Evolutionary conservation across 2,113 vertebrate species (phyloP), one percentile per base, ranked within the genome.

Genomic region (Salvelinus alpinus): DNA sequence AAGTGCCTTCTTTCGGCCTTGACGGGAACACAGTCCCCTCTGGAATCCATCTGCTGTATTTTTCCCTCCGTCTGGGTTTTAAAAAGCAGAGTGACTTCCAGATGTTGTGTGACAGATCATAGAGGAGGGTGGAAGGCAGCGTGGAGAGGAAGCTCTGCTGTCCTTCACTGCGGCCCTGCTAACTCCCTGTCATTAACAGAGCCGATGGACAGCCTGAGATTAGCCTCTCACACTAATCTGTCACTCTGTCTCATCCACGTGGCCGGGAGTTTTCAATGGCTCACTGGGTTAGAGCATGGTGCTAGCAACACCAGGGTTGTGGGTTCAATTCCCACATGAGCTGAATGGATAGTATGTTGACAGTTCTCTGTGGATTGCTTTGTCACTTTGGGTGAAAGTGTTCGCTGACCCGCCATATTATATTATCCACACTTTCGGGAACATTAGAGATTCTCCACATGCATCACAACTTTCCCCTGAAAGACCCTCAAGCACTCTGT

Each of bases 91-190:
- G 78, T 9, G 65, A 73, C 62, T 85, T 89, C 70, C 72, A 91
- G 91, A 93, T 93, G 89, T 91, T 89, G 80, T 73, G 73, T 87
- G 90, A 93, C 87, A 90, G 92, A 91, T 91, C 91, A 90, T 86
- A 85, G 90, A 87, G 67, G 80, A 75, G 85, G 86, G 14, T 5
- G 16, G 59, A n/a, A 62, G n/a, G 59, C 59, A 88, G 79, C 79
- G 74, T 75, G 54, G 60, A 73, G 22, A 11, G 38, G 38, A 54
- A 54, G 14, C 48, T 54, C 65, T 66, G 64, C 54, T 74, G 78
- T 85, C 83, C 59, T n/a, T 62, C 59, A 62, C 59, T 62, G 59
- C 7, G 59, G 59, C n/a, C 14, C 78, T 22, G 59, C 59, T 62
- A 84, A 79, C 85, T 76, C 80, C 71, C 82, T 72, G 62, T 72